Conservation (phyloP, 2,797 vertebrate genomes). For the Centropyge bicolor region DNA sequence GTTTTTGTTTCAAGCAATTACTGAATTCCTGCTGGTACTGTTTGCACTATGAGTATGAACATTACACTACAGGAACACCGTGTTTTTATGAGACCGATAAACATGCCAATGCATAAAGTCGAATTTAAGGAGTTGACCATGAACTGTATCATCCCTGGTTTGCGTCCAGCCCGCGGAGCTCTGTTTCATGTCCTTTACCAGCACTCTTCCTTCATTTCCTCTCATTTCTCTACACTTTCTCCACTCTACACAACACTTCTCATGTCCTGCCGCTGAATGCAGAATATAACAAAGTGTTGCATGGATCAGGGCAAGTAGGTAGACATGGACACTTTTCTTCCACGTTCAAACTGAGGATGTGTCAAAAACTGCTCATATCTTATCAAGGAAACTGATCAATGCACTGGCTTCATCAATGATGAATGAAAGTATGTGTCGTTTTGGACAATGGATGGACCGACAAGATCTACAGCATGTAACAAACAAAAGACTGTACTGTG, state of each 20-base stretch:
- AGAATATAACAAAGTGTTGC: not conserved
- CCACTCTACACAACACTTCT: not conserved
- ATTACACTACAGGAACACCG: conserved; percentile 7
- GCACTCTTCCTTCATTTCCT: not conserved
- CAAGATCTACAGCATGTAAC: conserved; percentile 30
- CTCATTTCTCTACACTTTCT: not conserved
- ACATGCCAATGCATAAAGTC: not conserved
- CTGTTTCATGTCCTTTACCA: not conserved
- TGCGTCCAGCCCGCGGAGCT: accelerated
- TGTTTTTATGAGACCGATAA: not conserved
- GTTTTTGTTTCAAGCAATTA: conserved; percentile 26
- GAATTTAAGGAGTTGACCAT: not conserved
- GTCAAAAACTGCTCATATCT: not conserved
- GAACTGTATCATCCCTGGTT: not conserved
- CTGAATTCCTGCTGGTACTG: conserved; percentile 2
- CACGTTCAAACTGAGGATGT: conserved; percentile 16
- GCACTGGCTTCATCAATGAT: not conserved
- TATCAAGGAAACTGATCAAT: not conserved
- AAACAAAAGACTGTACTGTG: conserved; percentile 43
- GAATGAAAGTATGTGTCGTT: not conserved
- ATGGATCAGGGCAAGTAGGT: not conserved
- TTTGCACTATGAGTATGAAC: conserved; percentile 5
- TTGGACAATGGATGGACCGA: conserved; percentile 10
- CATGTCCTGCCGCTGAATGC: not conserved
- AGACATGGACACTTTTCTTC: not conserved